A percentile compares a stretch with the other conserved stretches of the same genome.
Evolutionary conservation across 2,797 vertebrate species (phyloP).

Genomic region (Gallirallus australis): DNA sequence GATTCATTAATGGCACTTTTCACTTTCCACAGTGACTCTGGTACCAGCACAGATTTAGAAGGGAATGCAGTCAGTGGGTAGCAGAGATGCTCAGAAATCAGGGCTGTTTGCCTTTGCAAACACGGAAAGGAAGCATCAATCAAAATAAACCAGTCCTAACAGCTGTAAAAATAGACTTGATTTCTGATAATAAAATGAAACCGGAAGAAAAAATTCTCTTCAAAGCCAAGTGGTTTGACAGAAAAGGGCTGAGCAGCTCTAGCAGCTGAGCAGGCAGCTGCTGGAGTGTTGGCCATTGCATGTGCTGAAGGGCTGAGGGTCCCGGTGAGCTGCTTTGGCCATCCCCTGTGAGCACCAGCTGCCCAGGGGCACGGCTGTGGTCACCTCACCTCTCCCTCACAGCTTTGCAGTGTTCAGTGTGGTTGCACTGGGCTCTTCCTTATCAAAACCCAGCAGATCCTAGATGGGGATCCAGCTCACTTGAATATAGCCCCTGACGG

Average conservation of each 20-base stretch:
- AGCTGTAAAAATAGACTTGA: not conserved
- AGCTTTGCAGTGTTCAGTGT: not conserved
- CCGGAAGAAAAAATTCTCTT: not conserved
- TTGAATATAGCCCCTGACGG: not conserved
- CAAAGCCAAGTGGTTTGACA: not conserved
- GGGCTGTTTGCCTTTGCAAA: not conserved
- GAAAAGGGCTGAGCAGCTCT: not conserved
- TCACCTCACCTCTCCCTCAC: not conserved
- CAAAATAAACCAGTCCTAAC: not conserved
- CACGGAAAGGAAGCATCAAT: not conserved
- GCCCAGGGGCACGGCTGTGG: not conserved
- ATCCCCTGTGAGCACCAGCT: not conserved
- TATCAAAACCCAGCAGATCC: not conserved
- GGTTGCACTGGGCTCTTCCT: not conserved
- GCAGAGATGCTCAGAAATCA: not conserved
- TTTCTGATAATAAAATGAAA: not conserved
- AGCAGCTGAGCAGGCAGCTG: not conserved
- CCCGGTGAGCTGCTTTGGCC: not conserved
- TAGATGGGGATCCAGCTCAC: not conserved
- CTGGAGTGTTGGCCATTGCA: not conserved
- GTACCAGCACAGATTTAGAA: not conserved
- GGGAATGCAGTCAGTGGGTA: not conserved
- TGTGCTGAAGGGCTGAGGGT: fast-evolving
- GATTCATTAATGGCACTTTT: not conserved
- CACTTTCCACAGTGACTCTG: not conserved